Base-by-base conservation (phyloP, 1,140 invertebrate genomes). In the Drosophila kepulauana region DNA sequence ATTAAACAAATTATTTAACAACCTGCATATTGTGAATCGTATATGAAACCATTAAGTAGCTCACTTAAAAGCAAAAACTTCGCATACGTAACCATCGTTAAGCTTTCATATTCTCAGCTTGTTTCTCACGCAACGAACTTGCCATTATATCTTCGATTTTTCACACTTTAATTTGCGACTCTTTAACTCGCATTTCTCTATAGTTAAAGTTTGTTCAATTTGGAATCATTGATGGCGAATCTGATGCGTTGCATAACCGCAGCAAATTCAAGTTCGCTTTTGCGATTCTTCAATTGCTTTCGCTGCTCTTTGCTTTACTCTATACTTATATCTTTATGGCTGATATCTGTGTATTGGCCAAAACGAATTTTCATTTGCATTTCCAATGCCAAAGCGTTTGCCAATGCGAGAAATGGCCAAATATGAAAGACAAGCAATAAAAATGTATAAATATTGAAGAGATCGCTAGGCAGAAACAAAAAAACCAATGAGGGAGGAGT, bases 371-470 rank as follows among this genome's bases (percentile, higher is more conserved):
- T 52, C 59, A 75, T 76, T 65, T 76, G 63, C 61, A 72, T 76
- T 76, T 65, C 69, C 61, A 72, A 71, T 66, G 68, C 20, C 59
- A 56, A 16, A 41, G 63, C 57, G 49, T 54, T 54, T 35, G 49
- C 38, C 68, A 58, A 72, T 66, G 59, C 74, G 57, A 73, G 68
- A 76, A 76, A 76, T 76, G 35, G 74, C 61, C 63, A 57, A 66
- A 48, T 25, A 48, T 52, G 38, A 66, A 76, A 66, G 74, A 76
- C 68, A 76, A 77, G 69, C 75, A 73, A 73, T 76, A 76, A 72
- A 66, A 30, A 72, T 62, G 59, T 76, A 72, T 76, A 76, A 76
- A 76, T 76, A 76, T 76, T 64, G 62, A 72, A 69, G 11, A 69
- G 71, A 45, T 71, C 13, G 1, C 33, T 7, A n/a, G 28, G 61